Conservation (phyloP, 2,113 vertebrate species). For the Raja brachyura region DNA sequence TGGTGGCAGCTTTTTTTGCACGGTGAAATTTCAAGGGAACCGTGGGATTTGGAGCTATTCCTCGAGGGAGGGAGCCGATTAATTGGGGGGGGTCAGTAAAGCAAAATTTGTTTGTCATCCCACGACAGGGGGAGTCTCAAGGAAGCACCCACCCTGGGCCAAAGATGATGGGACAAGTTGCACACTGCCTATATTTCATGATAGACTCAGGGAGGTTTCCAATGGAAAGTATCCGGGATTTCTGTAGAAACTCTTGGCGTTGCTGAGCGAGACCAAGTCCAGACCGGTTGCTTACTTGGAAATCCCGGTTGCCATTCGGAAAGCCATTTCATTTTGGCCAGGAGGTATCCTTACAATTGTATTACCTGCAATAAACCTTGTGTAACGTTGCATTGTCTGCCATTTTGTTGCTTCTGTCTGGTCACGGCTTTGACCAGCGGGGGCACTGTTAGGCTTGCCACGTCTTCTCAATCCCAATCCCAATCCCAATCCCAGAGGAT, state of each 20-base stretch:
- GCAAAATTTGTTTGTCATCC: not conserved
- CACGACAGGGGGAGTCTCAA: not conserved
- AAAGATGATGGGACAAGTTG: not conserved
- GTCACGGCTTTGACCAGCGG: not conserved
- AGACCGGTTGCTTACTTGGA: not conserved
- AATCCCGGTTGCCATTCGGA: not conserved
- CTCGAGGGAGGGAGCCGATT: not conserved
- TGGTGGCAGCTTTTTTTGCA: not conserved
- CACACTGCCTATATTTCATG: constrained; percentile 24
- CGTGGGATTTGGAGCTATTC: not conserved
- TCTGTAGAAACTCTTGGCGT: not conserved
- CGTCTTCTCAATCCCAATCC: not conserved
- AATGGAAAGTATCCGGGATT: constrained; percentile 24
- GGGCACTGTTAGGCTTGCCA: not conserved
- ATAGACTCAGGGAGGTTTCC: constrained; percentile 60
- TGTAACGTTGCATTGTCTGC: not conserved
- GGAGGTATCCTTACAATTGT: not conserved
- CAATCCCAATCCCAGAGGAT: not conserved
- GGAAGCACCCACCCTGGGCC: not conserved
- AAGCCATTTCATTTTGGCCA: not conserved
- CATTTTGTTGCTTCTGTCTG: not conserved
- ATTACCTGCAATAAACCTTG: constrained; percentile 24
- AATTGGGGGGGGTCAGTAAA: not conserved
- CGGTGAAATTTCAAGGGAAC: not conserved
- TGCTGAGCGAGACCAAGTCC: not conserved